These are phyloP conservation scores for Agrotis clavis DNA, from an alignment of 2,888 invertebrate species.

Conservation along the genomic window DNA sequence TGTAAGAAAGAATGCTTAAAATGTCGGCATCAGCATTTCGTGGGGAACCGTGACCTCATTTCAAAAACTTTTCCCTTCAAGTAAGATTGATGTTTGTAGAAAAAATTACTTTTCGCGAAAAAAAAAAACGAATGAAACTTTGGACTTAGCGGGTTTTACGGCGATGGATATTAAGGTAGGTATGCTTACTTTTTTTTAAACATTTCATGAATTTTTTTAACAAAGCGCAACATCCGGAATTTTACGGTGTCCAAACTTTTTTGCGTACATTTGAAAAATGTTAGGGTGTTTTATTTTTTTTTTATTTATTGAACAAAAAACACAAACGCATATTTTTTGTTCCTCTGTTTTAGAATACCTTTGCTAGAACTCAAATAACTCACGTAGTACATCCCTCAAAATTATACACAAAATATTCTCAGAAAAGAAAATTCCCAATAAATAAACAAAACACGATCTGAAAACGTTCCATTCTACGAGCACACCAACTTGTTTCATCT, in stretches of 20 bases:
- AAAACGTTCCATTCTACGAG: constrained; percentile 56
- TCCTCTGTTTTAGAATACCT: neutral
- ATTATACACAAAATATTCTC: neutral
- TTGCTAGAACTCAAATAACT: neutral
- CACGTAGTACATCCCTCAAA: neutral
- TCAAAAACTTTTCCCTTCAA: constrained; percentile 81
- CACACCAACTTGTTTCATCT: constrained; percentile 68
- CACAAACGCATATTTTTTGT: neutral
- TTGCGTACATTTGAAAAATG: constrained; percentile 2
- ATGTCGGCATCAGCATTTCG: constrained; percentile 80
- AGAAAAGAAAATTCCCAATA: constrained; percentile 9
- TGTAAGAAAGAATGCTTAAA: constrained; percentile 80
- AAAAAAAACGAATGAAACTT: constrained; percentile 68
- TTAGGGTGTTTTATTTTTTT: neutral
- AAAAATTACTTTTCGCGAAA: constrained; percentile 73
- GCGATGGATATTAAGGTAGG: constrained; percentile 57
- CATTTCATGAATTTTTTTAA: constrained; percentile 39
- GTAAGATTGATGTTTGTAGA: constrained; percentile 85
- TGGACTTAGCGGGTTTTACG: constrained; percentile 48
- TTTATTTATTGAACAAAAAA: neutral
- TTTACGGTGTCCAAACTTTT: constrained; percentile 30
- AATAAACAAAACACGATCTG: constrained; percentile 43
- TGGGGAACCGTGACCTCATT: constrained; percentile 84
- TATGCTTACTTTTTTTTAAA: constrained; percentile 54
- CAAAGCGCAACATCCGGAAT: constrained; percentile 29